phyloP scores from a whole-genome alignment of 2,113 vertebrate genomes.

The Callocephalon fimbriatum region DNA sequence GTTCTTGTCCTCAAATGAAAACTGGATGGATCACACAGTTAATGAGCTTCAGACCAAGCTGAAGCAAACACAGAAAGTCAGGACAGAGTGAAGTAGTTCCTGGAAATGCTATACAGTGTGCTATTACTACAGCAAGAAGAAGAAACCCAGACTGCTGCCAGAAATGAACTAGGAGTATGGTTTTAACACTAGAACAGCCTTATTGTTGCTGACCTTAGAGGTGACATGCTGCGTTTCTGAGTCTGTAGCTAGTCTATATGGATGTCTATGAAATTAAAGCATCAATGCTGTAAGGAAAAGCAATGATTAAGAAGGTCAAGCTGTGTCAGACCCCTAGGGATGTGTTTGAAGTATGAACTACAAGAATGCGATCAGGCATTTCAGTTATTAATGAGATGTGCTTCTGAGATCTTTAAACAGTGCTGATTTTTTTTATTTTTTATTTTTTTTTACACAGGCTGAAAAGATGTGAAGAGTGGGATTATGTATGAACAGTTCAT shows the following conservation, averaged over 20 bases:
- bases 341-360: background rate
- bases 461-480: background rate
- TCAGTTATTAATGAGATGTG: background rate
- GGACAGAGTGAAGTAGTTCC: background rate
- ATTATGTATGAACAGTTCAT: background rate
- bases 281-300: background rate
- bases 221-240: background rate
- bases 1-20: background rate
- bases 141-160: background rate
- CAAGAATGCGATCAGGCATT: background rate
- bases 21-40: background rate
- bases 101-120: background rate
- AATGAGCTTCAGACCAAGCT: background rate
- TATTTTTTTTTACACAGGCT: background rate
- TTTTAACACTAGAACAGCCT: background rate
- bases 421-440: background rate
- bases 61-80: background rate
- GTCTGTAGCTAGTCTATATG: background rate
- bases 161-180: background rate
- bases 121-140: background rate
- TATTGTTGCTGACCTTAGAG: background rate
- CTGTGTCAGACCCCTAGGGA: background rate
- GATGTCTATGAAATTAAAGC: background rate
- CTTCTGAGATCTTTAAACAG: background rate
- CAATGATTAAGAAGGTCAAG: constrained; percentile 8